Evolutionary conservation across 1,140 invertebrate species (phyloP).

Genomic region (Sesamia nonagrioides): DNA sequence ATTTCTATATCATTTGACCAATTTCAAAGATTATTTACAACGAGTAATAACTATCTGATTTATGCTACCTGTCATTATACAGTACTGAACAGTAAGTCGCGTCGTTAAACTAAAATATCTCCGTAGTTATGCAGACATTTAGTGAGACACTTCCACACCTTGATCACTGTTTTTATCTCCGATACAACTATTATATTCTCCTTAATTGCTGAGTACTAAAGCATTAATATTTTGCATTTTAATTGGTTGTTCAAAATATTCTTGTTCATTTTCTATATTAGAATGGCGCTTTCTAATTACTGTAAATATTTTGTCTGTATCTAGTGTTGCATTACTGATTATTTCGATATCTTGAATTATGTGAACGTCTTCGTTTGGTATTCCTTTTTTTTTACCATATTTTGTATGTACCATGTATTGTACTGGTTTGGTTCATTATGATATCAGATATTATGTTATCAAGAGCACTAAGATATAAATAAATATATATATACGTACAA

Average conservation of each 20-base stretch:
- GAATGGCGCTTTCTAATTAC: slow-evolving; percentile 21
- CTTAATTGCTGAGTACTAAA: slow-evolving; percentile 7
- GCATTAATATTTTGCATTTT: background rate
- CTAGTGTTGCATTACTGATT: background rate
- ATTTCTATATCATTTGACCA: background rate
- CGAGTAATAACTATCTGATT: background rate
- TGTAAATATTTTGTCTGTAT: background rate
- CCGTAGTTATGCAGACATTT: background rate
- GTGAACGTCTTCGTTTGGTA: background rate
- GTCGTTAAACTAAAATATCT: slow-evolving; percentile 2
- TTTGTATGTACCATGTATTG: background rate
- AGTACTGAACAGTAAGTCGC: background rate
- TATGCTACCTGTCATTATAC: background rate
- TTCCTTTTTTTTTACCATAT: no score
- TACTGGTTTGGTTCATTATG: background rate
- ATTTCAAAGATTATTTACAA: background rate
- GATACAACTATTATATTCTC: background rate
- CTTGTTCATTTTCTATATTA: background rate
- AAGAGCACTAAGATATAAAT: no score
- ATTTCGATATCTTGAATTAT: background rate
- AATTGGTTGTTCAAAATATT: background rate
- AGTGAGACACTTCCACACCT: slow-evolving; percentile 3
- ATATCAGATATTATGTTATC: background rate
- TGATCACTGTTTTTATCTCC: slow-evolving; percentile 12
- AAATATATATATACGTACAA: no score